Percentiles rank a stretch among this genome's conserved stretches.
Evolutionary conservation across 2,888 invertebrate species (phyloP).

Genomic region (Nomada hirtipes): DNA sequence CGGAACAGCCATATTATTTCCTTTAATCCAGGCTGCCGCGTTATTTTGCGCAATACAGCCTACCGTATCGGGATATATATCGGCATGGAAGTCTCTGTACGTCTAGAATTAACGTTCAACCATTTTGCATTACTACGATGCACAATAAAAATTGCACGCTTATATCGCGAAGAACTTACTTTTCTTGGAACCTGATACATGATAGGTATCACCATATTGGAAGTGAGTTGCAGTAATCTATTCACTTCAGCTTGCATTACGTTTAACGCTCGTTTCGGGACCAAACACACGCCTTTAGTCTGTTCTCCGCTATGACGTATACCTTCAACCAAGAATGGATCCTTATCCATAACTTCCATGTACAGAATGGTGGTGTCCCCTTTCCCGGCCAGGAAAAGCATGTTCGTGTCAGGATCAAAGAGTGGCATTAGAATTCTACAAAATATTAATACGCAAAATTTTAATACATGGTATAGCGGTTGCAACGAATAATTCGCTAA

Average conservation of each 20-base stretch:
- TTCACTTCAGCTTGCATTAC: conserved; percentile 99
- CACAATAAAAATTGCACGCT: not conserved
- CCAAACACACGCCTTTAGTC: conserved; percentile 96
- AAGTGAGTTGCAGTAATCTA: conserved; percentile 93
- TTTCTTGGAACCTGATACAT: conserved; percentile 97
- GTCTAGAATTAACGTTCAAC: conserved; percentile 85
- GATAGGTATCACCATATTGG: conserved; percentile 94
- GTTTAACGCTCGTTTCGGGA: conserved; percentile 95
- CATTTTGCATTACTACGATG: not conserved
- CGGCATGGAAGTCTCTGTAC: conserved; percentile 97
- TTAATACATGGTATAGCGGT: not conserved
- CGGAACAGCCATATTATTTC: conserved; percentile 90
- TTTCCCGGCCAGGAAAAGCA: conserved; percentile 97
- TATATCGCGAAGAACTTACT: conserved; percentile 84
- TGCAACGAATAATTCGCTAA: not conserved
- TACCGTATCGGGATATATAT: conserved; percentile 96
- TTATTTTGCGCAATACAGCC: conserved; percentile 92
- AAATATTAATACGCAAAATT: conserved; percentile 12
- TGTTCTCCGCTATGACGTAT: conserved; percentile 96
- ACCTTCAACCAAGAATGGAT: conserved; percentile 95
- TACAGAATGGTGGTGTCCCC: conserved; percentile 96
- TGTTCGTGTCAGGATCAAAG: conserved; percentile 96
- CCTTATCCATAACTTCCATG: conserved; percentile 95
- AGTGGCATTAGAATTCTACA: conserved; percentile 93
- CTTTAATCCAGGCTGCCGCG: conserved; percentile 93